Evolutionary conservation across 2,888 invertebrate species (phyloP).

Genomic region (Idaea biselata): DNA sequence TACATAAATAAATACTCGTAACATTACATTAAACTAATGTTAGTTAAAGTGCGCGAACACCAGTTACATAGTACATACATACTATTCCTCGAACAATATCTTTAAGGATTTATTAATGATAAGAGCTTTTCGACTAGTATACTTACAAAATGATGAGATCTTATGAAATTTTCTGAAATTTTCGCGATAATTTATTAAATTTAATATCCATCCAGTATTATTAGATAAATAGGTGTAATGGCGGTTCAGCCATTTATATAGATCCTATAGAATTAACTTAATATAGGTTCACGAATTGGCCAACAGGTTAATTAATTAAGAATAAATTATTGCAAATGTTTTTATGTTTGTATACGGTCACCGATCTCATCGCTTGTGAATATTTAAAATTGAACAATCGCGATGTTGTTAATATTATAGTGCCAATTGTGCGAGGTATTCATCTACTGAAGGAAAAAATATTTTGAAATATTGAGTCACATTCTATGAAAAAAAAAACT

Average conservation of each 20-base stretch:
- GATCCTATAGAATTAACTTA: slow-evolving; percentile 63
- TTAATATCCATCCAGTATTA: slow-evolving; percentile 79
- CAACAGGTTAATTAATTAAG: slow-evolving; percentile 39
- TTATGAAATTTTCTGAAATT: slow-evolving; percentile 74
- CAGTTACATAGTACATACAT: slow-evolving; percentile 57
- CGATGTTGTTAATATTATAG: neutral
- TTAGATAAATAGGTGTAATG: slow-evolving; percentile 73
- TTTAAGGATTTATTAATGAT: slow-evolving; percentile 52
- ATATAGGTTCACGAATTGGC: slow-evolving; percentile 59
- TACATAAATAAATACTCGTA: neutral
- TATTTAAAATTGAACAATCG: neutral
- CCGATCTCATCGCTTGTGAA: slow-evolving; percentile 47
- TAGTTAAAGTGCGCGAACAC: slow-evolving; percentile 48
- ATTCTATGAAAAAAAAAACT: neutral
- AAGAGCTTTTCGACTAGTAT: slow-evolving; percentile 77
- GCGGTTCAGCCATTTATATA: slow-evolving; percentile 56
- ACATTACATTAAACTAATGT: slow-evolving; percentile 39
- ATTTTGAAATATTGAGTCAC: neutral
- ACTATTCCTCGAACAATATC: slow-evolving; percentile 49
- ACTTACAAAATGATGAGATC: slow-evolving; percentile 71
- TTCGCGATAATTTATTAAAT: slow-evolving; percentile 73
- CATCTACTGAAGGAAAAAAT: neutral
- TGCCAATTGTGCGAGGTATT: neutral
- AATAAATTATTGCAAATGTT: slow-evolving; percentile 12
- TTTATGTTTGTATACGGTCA: slow-evolving; percentile 16